Percentiles rank a stretch among this genome's conserved stretches.
Conservation (phyloP, 1,140 invertebrate genomes). For the Orius insidiosus region DNA sequence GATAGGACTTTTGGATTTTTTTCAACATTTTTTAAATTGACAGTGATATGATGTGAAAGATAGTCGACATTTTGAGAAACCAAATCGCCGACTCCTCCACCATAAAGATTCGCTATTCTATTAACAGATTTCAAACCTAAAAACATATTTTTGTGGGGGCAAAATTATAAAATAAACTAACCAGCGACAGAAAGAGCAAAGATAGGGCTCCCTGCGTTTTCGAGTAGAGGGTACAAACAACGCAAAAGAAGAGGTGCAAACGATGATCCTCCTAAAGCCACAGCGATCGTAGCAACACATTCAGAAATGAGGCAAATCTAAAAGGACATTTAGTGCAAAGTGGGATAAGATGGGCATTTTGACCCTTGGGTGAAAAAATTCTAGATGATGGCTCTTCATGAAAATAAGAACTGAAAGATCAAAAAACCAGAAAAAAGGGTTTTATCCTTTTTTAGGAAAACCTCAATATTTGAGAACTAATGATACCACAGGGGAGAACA, state of each 20-base stretch:
- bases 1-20: slow-evolving; percentile 33
- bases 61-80: slow-evolving; percentile 44
- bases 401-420: slow-evolving; percentile 2
- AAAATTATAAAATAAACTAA: no score
- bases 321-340: no score
- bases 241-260: slow-evolving; percentile 39
- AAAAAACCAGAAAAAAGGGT: no score
- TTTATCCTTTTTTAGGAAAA: no score
- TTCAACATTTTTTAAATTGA: slow-evolving; percentile 36
- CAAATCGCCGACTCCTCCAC: slow-evolving; percentile 31
- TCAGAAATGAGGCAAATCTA: slow-evolving; percentile 37
- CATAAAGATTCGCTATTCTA: slow-evolving; percentile 32
- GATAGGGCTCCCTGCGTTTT: slow-evolving; percentile 37
- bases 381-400: no score
- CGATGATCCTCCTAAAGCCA: slow-evolving; percentile 24
- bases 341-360: no score
- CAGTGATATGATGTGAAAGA: slow-evolving; percentile 42
- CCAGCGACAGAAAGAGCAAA: slow-evolving; percentile 12
- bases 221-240: slow-evolving; percentile 44
- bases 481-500: no score
- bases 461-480: no score
- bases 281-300: slow-evolving; percentile 39
- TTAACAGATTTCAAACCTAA: slow-evolving; percentile 35
- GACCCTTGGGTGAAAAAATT: no score
- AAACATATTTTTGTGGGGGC: no score